A percentile compares a stretch with the other conserved stretches of the same genome.
phyloP scores from a whole-genome alignment of 1,140 invertebrate genomes.

The Drosophila guanche region DNA sequence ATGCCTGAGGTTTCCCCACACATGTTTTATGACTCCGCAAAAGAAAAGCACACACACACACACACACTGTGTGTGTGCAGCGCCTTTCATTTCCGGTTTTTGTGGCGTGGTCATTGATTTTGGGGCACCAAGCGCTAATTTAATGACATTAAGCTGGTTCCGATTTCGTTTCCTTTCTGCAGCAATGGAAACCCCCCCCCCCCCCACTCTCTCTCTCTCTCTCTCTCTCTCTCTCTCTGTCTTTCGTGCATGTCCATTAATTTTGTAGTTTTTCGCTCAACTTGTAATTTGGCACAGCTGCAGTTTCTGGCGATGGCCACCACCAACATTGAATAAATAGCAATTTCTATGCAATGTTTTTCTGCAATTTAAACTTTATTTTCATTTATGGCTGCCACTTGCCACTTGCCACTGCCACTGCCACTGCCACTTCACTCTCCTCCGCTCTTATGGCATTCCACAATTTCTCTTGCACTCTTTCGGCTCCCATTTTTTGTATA shows the following conservation, averaged over 20 bases:
- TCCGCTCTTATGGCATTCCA: constrained; percentile 25
- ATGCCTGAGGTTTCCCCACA: constrained; percentile 5
- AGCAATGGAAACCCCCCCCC: too few species aligned
- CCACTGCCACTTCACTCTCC: too few species aligned
- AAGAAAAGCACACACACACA: constrained; percentile 3
- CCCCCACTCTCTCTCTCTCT: too few species aligned
- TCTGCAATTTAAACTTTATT: constrained; percentile 77
- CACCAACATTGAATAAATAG: constrained; percentile 71
- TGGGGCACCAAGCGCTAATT: constrained; percentile 52
- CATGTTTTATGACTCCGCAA: constrained; percentile 56
- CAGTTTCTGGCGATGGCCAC: constrained; percentile 42
- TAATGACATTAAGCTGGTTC: constrained; percentile 65
- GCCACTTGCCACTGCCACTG: too few species aligned
- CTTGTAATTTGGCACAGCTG: constrained; percentile 66
- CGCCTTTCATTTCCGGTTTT: constrained; percentile 58
- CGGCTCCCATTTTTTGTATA: constrained; percentile 30
- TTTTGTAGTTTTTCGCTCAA: constrained; percentile 20
- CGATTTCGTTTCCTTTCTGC: constrained; percentile 41
- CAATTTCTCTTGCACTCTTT: not conserved
- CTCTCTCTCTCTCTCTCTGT: not conserved
- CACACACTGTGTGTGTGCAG: too few species aligned
- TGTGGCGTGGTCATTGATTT: constrained; percentile 50
- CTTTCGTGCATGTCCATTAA: not conserved
- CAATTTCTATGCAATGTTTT: constrained; percentile 74
- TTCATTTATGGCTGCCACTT: constrained; percentile 62